phyloP scores from a whole-genome alignment of 1,140 invertebrate genomes.

The Tetramorium parvispinum region DNA sequence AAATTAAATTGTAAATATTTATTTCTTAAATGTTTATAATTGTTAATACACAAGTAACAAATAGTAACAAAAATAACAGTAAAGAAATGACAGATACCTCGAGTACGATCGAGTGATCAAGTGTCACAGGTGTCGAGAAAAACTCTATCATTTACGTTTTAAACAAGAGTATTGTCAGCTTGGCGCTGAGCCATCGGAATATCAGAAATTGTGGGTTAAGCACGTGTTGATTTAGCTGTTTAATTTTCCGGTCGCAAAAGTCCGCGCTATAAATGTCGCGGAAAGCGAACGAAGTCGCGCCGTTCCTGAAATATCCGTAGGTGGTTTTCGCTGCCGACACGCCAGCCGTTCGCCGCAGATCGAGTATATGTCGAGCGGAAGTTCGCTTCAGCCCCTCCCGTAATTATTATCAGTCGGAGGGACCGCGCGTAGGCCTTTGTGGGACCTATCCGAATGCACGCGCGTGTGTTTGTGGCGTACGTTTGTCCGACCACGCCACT shows the following conservation, averaged over 20 bases:
- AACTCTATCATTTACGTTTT: neutral
- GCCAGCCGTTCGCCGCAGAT: slow-evolving; percentile 38
- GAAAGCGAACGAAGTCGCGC: neutral
- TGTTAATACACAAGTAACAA: neutral
- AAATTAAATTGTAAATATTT: neutral
- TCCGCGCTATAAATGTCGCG: neutral
- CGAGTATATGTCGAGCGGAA: slow-evolving; percentile 77
- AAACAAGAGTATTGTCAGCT: neutral
- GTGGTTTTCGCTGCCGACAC: slow-evolving; percentile 20
- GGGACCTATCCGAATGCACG: slow-evolving; percentile 48
- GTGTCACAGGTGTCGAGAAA: neutral
- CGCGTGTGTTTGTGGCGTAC: neutral
- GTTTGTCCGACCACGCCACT: slow-evolving; percentile 37
- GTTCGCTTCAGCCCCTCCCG: slow-evolving; percentile 81
- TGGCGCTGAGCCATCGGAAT: neutral
- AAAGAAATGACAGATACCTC: neutral
- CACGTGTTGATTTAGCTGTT: slow-evolving; percentile 1
- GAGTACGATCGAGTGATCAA: neutral
- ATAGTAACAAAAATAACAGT: neutral
- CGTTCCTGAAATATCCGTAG: slow-evolving; percentile 47
- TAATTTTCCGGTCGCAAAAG: slow-evolving; percentile 14
- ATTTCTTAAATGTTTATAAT: neutral
- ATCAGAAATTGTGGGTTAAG: neutral
- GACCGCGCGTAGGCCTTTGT: slow-evolving; percentile 63
- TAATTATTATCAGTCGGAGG: slow-evolving; percentile 79